Evolutionary conservation across 2,797 vertebrate species (phyloP), one percentile per base, ranked within the genome.

Genomic region (Poeciliopsis presidionis): DNA sequence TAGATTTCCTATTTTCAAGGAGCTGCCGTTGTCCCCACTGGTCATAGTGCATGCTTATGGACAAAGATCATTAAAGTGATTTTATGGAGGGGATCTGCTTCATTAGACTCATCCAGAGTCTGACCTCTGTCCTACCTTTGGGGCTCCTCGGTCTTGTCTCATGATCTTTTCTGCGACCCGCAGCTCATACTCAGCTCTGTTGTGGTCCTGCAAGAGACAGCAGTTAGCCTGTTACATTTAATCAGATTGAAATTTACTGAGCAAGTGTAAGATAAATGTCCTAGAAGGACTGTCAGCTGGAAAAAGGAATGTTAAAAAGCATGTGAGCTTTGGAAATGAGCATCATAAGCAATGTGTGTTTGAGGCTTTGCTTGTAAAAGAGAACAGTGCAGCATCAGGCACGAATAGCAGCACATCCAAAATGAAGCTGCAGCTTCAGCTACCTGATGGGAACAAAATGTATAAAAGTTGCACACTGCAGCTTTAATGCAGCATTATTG

Each of bases 141-240:
- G 76, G 67, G 83, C 82, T 0, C 87, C 92, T 74, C 90, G 85
- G 67, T 98, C 97, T 83, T 95, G 96, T 80, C 83, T 96, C 84
- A 95, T 81, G 0, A 95, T 95, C 90, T 99, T 99, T 92, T 97
- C 84, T 93, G 97, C 93, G 72, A 99, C 97, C 55, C 92, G 93
- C 1, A 97, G 95, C 92, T 99, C 98, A 0, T 99, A 99, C 71
- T 99, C 97, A 0, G 97, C 96, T 83, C 97, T 95, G 77, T 96
- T 96, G 78, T 99, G 97, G 89, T 97, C 97, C 98, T 99, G 92
- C 0, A 82, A 83, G n/a, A 83, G 16, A 81, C 61, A 73, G 36
- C 5, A 39, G 59, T 72, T 69, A 28, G 25, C 2, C 63, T 61
- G 61, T 53, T 71, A 55, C 43, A 78, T 46, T 69, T 13, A 33